Evolutionary conservation across 2,113 vertebrate species (phyloP), one percentile per base, ranked within the genome.

Genomic region (Erythrocercus mccallii): DNA sequence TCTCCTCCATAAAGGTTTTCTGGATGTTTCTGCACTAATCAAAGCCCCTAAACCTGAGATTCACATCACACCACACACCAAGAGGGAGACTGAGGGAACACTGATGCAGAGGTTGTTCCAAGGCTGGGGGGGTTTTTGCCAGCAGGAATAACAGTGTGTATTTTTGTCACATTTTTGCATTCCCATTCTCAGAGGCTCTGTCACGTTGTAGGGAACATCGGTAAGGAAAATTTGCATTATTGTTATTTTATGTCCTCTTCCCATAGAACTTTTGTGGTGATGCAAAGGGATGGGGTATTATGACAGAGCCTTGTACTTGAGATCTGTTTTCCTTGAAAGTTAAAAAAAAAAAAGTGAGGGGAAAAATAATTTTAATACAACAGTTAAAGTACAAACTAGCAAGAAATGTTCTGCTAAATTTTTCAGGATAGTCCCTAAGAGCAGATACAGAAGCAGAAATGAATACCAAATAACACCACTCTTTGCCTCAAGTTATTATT

Each of bases 401-500:
- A 83, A 77, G 30, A 88, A 81, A 76, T 33, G n/a, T 37, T 88
- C 60, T 70, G 64, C 38, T 88, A 51, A 45, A 65, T 83, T 77
- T 96, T 86, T 64, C 8, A 50, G 16, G 25, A 72, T 74, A 51
- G 58, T 88, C 60, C 68, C 82, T 90, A 37, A 44, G 79, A 88
- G 65, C 53, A 42, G 58, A 80, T 82, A 57, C 3, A 72, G 82
- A 88, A 86, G 56, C 48, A 88, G 64, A 88, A 92, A 81, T 81
- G 73, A 57, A 71, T 78, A 45, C 53, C 53, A 81, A 76, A 81
- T 73, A 83, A 64, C 44, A 81, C n/a, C 44, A 71, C 10, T 60
- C 51, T 30, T 90, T 94, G 86, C 73, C 73, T 56, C 61, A 72
- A 92, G 77, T 85, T 94, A 68, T 94, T 92, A 44, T 79, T 95